Evolutionary conservation across 2,797 vertebrate species (phyloP).

Genomic region (Molothrus ater): DNA sequence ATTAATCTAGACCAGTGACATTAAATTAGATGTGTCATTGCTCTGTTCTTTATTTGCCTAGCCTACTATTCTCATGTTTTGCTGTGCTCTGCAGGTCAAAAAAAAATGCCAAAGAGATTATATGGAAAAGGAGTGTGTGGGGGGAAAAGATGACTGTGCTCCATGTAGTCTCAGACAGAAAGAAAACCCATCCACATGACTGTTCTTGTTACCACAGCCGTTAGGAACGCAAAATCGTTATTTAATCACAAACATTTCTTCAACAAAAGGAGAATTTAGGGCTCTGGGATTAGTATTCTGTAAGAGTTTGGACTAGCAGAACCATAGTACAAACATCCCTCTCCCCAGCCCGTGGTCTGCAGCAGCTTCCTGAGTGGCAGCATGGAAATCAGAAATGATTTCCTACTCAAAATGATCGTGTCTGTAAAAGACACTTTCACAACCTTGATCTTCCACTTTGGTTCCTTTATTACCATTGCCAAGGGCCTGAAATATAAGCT

Average conservation of each 20-base stretch:
- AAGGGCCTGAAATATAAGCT: background rate
- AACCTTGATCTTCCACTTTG: background rate
- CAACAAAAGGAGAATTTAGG: background rate
- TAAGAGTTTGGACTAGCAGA: background rate
- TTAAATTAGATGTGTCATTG: background rate
- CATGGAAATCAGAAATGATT: background rate
- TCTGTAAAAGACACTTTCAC: background rate
- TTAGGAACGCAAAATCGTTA: background rate
- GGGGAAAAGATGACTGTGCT: background rate
- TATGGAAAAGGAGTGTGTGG: background rate
- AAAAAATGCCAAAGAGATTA: constrained; percentile 24
- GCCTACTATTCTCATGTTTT: background rate
- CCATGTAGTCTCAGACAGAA: background rate
- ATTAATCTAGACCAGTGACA: background rate
- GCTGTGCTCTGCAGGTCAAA: constrained; percentile 18
- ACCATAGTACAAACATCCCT: background rate
- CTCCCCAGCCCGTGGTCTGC: rapidly evolving
- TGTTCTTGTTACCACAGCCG: background rate
- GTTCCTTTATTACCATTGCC: background rate
- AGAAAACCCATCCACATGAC: background rate
- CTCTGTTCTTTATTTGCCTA: background rate
- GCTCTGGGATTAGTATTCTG: background rate
- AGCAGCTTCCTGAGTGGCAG: background rate
- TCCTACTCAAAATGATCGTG: background rate
- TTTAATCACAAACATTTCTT: background rate